Base-by-base conservation (phyloP, 2,113 vertebrate genomes). In the Mustela nigripes region DNA sequence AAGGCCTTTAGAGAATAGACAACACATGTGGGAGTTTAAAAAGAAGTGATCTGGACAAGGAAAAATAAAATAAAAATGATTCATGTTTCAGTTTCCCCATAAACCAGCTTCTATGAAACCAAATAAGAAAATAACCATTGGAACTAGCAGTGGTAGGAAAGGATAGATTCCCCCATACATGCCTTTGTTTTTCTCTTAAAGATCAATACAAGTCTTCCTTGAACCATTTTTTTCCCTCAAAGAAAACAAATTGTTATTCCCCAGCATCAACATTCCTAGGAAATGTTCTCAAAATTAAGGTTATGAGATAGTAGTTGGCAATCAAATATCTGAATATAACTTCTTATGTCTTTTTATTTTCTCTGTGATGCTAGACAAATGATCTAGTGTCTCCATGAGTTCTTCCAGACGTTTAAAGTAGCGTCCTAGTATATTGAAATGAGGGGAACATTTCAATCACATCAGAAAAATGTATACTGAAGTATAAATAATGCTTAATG, bases 181-280 rank as follows among this genome's bases (percentile, higher is more conserved):
- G 24, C 6, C 4, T 97, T 71, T 62, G 16, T 83, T 87, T 92
- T 90, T 83, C 78, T 97, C n/a, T 92, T 62, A 58, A 87, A 80
- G 95, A 87, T 94, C 79, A 90, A 87, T 28, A 36, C 74, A 85
- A 42, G 71, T 97, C 79, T 89, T 93, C 28, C 53, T 82, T 4
- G 8, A 89, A 86, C 58, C 48, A 76, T 67, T 82, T 92, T 92
- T 83, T 73, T 33, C 48, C 82, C 36, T 78, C 36, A 33, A 36
- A 78, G 45, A 74, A 89, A 71, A 65, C 14, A 84, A 83, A 10
- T 24, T 74, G 42, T 73, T 90, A 50, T 86, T 95, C 45, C 21
- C 80, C 80, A 80, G 65, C 42, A 76, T 78, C 78, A 79, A 6
- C 63, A 91, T 86, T 28, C 67, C 22, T 62, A 73, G 11, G 82